Conservation (phyloP, 2,113 vertebrate genomes). For the Chloebia gouldiae region DNA sequence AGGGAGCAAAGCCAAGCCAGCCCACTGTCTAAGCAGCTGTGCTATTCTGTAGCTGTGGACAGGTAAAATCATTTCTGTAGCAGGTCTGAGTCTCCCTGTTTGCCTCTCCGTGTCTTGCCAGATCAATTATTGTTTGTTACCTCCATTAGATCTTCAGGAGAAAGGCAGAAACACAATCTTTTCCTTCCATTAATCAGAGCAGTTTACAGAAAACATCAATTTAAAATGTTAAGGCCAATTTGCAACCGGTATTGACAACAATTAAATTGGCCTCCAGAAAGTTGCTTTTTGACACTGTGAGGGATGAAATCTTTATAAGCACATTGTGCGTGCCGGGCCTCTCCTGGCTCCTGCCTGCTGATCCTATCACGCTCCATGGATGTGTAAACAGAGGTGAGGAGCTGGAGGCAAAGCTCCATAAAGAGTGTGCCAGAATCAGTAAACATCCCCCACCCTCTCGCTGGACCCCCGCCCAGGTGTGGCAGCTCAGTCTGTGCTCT, state of each 20-base stretch:
- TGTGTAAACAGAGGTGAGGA: background rate
- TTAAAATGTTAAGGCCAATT: conserved; percentile 57
- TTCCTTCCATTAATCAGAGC: conserved; percentile 51
- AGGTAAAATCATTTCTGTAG: background rate
- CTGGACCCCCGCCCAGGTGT: background rate
- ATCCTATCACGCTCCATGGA: background rate
- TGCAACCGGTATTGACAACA: conserved; percentile 29
- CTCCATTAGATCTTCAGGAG: conserved; percentile 25
- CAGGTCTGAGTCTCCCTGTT: background rate
- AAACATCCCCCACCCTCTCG: background rate
- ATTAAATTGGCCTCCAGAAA: conserved; percentile 41
- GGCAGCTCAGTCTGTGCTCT: background rate
- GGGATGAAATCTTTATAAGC: conserved; percentile 39
- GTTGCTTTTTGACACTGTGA: conserved; percentile 23
- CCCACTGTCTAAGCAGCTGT: background rate
- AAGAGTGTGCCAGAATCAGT: background rate
- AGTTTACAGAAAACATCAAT: conserved; percentile 59
- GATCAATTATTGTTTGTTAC: conserved; percentile 41
- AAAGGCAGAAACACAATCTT: conserved; percentile 26
- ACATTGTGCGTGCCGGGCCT: background rate
- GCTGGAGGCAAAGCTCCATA: background rate
- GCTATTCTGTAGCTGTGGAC: background rate
- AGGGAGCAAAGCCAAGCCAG: background rate
- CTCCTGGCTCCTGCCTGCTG: background rate
- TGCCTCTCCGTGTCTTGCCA: background rate